Base-by-base conservation (phyloP, 2,888 invertebrate genomes). In the Holacanthella duospinosa region DNA sequence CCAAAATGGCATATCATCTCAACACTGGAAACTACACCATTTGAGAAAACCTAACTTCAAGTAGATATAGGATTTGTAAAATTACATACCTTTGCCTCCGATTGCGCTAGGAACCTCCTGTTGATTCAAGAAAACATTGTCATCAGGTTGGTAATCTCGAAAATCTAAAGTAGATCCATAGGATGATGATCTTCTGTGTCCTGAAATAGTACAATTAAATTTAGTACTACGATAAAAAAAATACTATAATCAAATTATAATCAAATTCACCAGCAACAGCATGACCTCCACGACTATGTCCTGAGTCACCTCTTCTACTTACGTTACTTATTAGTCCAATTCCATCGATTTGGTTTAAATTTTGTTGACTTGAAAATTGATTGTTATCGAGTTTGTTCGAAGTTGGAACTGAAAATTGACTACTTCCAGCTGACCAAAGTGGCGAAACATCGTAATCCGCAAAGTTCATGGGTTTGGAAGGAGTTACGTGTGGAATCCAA, bases 181-280 rank as follows among this genome's bases (percentile, higher is more conserved):
- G 1, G 68, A 69, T 19, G 70, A 69, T 16, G 69, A 67, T 43
- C 71, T 59, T 21, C 69, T 64, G 62, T 71, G 71, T 29, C 69
- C 69, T 64, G 36, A 19, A 59, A n/a, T 9, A 48, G 48, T 4
- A 48, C 6, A 48, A n/a, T n/a, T n/a, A 48, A 36, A 36, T 12
- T 12, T 12, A 36, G 16, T 36, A 36, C 36, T n/a, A 16, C 16
- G 36, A 36, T 36, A 12, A 12, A 36, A 36, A 6, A 43, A 36
- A 12, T 12, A 12, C 36, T 36, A 36, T 36, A 12, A 25, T 27
- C 26, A 9, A 4, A 27, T 27, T 55, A 16, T 16, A 55, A 6
- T 55, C 26, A 27, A 27, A 16, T 9, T 43, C 43, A 59, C 25
- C 59, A 43, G 43, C 59, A 29, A 28, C 29, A 58, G 36, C 25